Evolutionary conservation across 2,797 vertebrate genomes (phyloP).

Genomic region (Takifugu ocellatus): DNA sequence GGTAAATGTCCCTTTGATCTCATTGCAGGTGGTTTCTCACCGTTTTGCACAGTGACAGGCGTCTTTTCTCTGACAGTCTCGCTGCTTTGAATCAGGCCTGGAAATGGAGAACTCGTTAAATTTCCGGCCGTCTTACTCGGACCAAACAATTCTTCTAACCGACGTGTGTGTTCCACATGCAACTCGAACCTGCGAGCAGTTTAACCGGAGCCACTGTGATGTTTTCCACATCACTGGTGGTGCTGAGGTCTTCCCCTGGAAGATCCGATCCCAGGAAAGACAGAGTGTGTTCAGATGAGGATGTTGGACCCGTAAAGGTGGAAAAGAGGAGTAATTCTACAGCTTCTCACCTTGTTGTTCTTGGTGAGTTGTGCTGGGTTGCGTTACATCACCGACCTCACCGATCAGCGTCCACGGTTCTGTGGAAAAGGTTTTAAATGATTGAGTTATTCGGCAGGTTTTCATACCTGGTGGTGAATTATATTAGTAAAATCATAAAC

Average conservation of each 20-base stretch:
- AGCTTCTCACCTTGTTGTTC: not conserved
- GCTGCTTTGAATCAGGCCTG: not conserved
- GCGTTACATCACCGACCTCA: not conserved
- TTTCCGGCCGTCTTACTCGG: not conserved
- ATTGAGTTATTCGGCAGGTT: too few species aligned
- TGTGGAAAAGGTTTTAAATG: constrained; percentile 1
- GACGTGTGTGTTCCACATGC: not conserved
- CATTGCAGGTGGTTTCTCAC: constrained; percentile 17
- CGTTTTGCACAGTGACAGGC: not conserved
- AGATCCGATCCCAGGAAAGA: constrained; percentile 9
- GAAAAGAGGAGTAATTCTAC: not conserved
- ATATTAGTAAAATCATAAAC: not conserved
- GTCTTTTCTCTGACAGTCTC: not conserved
- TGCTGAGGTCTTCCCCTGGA: not conserved
- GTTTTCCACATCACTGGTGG: constrained; percentile 7
- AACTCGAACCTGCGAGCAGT: constrained; percentile 21
- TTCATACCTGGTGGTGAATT: too few species aligned
- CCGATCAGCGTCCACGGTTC: constrained; percentile 22
- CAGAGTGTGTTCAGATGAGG: not conserved
- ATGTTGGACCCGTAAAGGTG: too few species aligned
- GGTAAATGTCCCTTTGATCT: not conserved
- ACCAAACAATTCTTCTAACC: not conserved
- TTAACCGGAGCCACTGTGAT: constrained; percentile 18
- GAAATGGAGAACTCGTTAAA: not conserved
- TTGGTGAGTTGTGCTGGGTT: not conserved